Percentiles rank a stretch among this genome's conserved stretches.
Conservation (phyloP, 92 coral and sea anemone genomes). For the Hydrozoanthus gracilis region DNA sequence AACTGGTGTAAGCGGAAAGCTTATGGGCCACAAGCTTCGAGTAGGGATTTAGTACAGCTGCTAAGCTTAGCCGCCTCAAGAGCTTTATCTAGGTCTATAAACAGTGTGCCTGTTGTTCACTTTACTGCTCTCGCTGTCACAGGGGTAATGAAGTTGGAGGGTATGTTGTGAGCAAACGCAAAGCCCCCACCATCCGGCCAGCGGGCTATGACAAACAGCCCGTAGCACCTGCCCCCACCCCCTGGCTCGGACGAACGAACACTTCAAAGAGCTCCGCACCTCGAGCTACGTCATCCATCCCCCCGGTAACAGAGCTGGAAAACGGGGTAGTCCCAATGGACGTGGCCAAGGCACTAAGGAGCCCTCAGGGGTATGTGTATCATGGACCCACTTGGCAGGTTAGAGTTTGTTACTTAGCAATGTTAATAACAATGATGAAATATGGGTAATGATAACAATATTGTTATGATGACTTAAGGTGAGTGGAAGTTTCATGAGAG, state of each 20-base stretch:
- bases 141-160: slow-evolving; percentile 47
- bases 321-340: slow-evolving; percentile 72
- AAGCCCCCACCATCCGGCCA: slow-evolving; percentile 32
- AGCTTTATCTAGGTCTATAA: not conserved
- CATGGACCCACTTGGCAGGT: slow-evolving; percentile 81
- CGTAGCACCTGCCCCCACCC: slow-evolving; percentile 84
- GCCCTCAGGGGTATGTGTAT: slow-evolving; percentile 35
- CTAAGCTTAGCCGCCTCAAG: too few relatives aligned
- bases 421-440: too few relatives aligned
- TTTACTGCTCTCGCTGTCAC: not conserved
- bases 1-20: too few relatives aligned
- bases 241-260: slow-evolving; percentile 63
- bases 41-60: too few relatives aligned
- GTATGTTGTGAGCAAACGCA: slow-evolving; percentile 64
- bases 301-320: slow-evolving; percentile 64
- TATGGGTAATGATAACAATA: too few relatives aligned
- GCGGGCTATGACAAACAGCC: slow-evolving; percentile 58
- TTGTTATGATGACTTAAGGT: too few relatives aligned
- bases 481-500: too few relatives aligned
- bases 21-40: too few relatives aligned
- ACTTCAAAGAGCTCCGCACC: slow-evolving; percentile 58
- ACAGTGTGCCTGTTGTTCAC: not conserved
- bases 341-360: slow-evolving; percentile 65
- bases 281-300: slow-evolving; percentile 74
- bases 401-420: not conserved